Evolutionary conservation across 1,140 invertebrate genomes (phyloP).

Genomic region (Meloidogyne chitwoodi): DNA sequence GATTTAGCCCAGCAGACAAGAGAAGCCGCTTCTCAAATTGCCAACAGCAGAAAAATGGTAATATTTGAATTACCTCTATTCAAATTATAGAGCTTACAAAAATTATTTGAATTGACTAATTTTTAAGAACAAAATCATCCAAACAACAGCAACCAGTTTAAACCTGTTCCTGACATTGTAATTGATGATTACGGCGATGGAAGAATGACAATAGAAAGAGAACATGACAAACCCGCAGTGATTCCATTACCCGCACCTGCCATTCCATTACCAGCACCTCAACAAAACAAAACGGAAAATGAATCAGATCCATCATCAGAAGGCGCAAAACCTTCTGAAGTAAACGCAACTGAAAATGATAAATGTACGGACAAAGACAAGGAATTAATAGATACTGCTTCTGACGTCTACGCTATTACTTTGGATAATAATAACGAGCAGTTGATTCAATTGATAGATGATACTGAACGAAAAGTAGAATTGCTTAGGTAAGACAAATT

Average conservation of each 20-base stretch:
- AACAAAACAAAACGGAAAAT: neutral
- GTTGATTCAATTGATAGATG: slow-evolving; percentile 1
- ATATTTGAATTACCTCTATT: no score
- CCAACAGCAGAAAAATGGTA: neutral
- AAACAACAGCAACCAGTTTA: neutral
- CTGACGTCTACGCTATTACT: neutral
- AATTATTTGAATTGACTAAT: neutral
- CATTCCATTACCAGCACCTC: slow-evolving; percentile 11
- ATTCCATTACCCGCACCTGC: slow-evolving; percentile 16
- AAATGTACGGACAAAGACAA: neutral
- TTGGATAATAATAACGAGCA: neutral
- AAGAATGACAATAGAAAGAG: neutral
- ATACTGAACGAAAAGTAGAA: neutral
- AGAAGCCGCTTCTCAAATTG: neutral
- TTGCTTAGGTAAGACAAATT: neutral
- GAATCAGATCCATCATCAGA: neutral
- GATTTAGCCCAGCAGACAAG: neutral
- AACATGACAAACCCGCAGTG: neutral
- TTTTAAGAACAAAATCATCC: neutral
- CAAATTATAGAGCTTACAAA: neutral
- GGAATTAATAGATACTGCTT: neutral
- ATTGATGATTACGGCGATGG: slow-evolving; percentile 11
- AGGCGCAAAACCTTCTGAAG: neutral
- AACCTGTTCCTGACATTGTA: neutral
- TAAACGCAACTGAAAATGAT: neutral